These are phyloP conservation scores for Rapana venosa DNA, from an alignment of 2,888 invertebrate genomes.

Conservation along the genomic window DNA sequence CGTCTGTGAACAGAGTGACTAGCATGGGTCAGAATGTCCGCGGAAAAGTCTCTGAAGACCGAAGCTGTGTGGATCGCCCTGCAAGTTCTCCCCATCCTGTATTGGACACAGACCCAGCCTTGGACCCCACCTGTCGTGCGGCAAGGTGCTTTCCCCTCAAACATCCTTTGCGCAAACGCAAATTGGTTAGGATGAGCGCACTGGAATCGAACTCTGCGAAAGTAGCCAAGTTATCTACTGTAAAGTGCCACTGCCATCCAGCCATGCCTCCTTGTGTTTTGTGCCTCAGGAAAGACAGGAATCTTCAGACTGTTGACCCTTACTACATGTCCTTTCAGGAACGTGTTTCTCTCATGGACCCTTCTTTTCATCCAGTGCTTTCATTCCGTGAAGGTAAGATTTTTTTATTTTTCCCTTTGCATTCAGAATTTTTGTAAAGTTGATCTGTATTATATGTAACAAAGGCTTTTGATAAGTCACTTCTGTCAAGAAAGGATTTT, in stretches of 20 bases:
- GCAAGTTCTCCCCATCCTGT: not conserved
- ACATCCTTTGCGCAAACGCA: conserved; percentile 75
- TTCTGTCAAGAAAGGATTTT: too few relatives aligned
- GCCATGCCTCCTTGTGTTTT: conserved; percentile 86
- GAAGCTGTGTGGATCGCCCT: conserved; percentile 31
- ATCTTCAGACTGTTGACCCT: conserved; percentile 82
- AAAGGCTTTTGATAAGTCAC: too few relatives aligned
- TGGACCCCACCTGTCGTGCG: conserved; percentile 73
- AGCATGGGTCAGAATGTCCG: conserved; percentile 48
- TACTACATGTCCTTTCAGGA: conserved; percentile 83
- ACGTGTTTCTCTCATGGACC: conserved; percentile 87
- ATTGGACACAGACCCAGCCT: conserved; percentile 42
- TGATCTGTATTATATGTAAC: too few relatives aligned
- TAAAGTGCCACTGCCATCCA: conserved; percentile 84
- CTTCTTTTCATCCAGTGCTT: conserved; percentile 91
- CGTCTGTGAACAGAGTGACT: conserved; percentile 60
- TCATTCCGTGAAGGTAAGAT: conserved; percentile 88
- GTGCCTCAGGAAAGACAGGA: conserved; percentile 90
- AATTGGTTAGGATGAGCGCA: conserved; percentile 80
- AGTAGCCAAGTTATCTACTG: conserved; percentile 87
- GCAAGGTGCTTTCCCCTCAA: conserved; percentile 76
- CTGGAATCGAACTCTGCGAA: conserved; percentile 89
- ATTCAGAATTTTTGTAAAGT: too few relatives aligned
- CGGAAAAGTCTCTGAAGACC: conserved; percentile 40
- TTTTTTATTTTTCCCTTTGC: not conserved